Percentiles rank a stretch among this genome's conserved stretches.
These are phyloP conservation scores for Vespertilio murinus DNA, from an alignment of 2,797 vertebrate species.

Conservation along the genomic window DNA sequence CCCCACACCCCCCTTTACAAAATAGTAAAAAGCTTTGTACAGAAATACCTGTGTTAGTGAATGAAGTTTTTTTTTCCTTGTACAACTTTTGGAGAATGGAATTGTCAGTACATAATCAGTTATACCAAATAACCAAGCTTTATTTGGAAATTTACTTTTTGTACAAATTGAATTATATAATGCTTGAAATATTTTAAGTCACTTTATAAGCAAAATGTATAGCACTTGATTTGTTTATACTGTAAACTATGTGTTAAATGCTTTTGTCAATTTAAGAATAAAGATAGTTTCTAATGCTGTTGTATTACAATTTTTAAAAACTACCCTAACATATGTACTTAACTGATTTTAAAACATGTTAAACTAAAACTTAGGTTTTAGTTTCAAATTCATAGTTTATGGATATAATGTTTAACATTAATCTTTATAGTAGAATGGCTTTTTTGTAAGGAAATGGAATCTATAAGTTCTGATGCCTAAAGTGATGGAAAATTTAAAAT, in stretches of 20 bases:
- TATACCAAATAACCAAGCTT: slow-evolving; percentile 69
- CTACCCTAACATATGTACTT: background rate
- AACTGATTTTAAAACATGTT: slow-evolving; percentile 43
- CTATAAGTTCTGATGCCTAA: background rate
- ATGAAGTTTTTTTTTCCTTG: slow-evolving; percentile 6
- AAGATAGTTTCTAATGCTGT: slow-evolving; percentile 71
- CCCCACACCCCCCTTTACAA: background rate
- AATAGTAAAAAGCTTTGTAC: slow-evolving; percentile 44
- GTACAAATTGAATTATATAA: slow-evolving; percentile 70
- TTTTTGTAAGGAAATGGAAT: slow-evolving; percentile 19
- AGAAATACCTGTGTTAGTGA: slow-evolving; percentile 50
- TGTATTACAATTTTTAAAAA: slow-evolving; percentile 45
- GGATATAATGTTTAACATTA: slow-evolving; percentile 9
- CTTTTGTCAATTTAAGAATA: slow-evolving; percentile 76
- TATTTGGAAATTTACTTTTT: slow-evolving; percentile 73
- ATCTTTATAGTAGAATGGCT: background rate
- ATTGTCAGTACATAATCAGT: slow-evolving; percentile 62
- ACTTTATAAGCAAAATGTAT: slow-evolving; percentile 76
- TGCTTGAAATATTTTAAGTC: slow-evolving; percentile 69
- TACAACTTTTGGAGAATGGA: slow-evolving; percentile 64
- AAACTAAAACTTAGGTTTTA: background rate
- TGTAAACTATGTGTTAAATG: slow-evolving; percentile 74
- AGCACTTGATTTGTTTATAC: slow-evolving; percentile 76
- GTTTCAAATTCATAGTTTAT: slow-evolving; percentile 41
- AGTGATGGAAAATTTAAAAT: slow-evolving; percentile 8